phyloP scores from a whole-genome alignment of 2,797 vertebrate genomes.

The Glyptemys insculpta region DNA sequence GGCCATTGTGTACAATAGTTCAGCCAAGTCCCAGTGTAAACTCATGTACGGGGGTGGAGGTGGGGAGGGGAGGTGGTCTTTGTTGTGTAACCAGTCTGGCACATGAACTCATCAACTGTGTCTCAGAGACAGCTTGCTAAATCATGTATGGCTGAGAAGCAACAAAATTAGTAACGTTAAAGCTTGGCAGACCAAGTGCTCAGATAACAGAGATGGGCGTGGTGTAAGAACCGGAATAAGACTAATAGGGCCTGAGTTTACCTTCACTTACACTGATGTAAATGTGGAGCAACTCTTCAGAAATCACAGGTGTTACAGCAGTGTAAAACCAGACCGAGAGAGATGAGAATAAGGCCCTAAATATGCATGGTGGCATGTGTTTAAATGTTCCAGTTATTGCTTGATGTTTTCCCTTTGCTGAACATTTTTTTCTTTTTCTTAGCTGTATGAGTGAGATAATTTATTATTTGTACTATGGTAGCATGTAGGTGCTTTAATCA shows the following conservation, averaged over 20 bases:
- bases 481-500: fast-evolving
- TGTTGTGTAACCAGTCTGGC: neutral
- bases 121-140: neutral
- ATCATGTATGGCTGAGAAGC: neutral
- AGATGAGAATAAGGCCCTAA: neutral
- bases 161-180: neutral
- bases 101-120: neutral
- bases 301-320: neutral
- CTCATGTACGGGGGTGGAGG: fast-evolving
- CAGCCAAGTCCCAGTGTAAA: neutral
- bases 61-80: neutral
- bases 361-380: neutral
- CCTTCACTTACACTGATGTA: neutral
- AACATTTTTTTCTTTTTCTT: neutral
- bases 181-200: neutral
- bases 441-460: neutral
- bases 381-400: neutral
- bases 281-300: neutral
- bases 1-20: neutral
- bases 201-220: neutral
- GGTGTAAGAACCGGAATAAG: neutral
- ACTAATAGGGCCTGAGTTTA: neutral
- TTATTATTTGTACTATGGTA: neutral
- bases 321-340: neutral
- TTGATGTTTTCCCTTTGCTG: neutral